Conservation (phyloP, 92 coral and sea anemone genomes). For the Montipora capitata region DNA sequence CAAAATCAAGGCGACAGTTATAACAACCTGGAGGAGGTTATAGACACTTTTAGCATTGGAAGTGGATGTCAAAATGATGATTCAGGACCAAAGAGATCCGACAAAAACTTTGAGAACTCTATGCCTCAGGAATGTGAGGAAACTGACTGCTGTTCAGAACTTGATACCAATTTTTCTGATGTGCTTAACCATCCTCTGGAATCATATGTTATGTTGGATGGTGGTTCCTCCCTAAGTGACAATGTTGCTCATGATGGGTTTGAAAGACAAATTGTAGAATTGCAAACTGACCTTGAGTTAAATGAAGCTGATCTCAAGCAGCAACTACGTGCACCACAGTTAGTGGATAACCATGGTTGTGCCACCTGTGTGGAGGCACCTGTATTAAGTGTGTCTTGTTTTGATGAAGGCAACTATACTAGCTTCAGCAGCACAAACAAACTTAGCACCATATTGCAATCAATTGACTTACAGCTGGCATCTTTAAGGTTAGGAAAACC, state of each 20-base stretch:
- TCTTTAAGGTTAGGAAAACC: constrained; percentile 29
- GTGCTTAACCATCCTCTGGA: neutral
- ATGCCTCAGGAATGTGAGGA: neutral
- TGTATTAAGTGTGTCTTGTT: neutral
- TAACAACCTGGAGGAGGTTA: neutral
- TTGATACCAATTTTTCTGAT: neutral
- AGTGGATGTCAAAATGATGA: neutral
- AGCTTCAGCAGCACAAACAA: neutral
- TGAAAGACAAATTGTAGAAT: neutral
- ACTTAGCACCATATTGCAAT: constrained; percentile 3
- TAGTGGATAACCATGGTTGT: neutral
- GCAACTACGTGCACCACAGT: neutral
- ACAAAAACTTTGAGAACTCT: neutral
- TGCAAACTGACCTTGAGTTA: neutral
- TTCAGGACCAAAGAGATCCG: neutral
- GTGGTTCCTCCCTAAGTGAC: neutral
- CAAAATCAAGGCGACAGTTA: neutral
- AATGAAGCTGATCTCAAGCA: neutral
- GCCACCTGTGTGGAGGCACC: neutral
- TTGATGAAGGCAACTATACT: neutral
- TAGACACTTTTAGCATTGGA: neutral
- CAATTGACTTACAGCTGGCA: constrained; percentile 18
- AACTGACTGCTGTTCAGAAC: neutral
- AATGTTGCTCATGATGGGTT: neutral
- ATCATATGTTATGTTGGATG: neutral